Conservation (phyloP, 2,797 vertebrate genomes). For the Periophthalmus magnuspinnatus region DNA sequence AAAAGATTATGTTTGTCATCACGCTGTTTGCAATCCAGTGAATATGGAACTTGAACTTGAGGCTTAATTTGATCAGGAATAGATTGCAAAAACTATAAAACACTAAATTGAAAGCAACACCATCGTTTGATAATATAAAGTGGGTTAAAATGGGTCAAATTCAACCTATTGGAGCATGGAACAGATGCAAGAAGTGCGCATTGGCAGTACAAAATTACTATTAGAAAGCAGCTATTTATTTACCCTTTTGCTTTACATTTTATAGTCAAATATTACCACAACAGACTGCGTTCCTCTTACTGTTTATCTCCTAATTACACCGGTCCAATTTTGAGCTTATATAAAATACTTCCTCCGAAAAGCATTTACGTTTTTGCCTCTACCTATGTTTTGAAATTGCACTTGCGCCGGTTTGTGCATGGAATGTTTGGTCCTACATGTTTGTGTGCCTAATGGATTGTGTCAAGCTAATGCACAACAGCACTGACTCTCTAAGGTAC, state of each 20-base stretch:
- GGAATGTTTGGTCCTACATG: neutral
- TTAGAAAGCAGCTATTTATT: neutral
- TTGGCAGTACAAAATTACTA: neutral
- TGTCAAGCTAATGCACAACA: neutral
- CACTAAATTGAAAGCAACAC: neutral
- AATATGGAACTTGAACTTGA: neutral
- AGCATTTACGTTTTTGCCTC: neutral
- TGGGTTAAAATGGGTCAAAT: neutral
- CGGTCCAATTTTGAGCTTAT: neutral
- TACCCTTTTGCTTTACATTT: neutral
- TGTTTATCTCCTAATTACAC: neutral
- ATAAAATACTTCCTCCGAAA: neutral
- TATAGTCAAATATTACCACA: neutral
- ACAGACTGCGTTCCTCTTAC: neutral
- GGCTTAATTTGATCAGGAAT: neutral
- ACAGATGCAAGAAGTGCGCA: neutral
- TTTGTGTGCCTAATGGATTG: slow-evolving; percentile 2
- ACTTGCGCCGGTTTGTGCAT: neutral
- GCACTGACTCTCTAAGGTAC: slow-evolving; percentile 8
- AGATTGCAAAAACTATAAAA: neutral
- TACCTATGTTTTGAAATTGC: neutral
- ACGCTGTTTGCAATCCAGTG: neutral
- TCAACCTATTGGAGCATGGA: neutral
- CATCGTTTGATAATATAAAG: neutral
- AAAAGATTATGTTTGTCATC: neutral